phyloP scores from a whole-genome alignment of 2,888 invertebrate species.

The Caenorhabditis sp. region DNA sequence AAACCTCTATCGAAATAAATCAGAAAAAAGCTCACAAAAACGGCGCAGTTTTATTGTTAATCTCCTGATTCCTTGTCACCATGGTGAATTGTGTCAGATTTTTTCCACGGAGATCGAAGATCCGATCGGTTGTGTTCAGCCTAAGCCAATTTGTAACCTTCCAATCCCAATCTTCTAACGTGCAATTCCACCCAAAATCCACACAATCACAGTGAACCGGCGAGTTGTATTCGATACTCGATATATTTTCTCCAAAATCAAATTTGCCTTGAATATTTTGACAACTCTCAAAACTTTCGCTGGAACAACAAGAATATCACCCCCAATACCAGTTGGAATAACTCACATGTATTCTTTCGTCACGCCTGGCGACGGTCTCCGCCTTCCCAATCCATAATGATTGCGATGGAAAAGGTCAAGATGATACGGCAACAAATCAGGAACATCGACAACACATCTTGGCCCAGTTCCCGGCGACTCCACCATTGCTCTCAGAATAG shows the following conservation, averaged over 20 bases:
- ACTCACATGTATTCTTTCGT: constrained; percentile 21
- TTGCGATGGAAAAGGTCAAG: constrained; percentile 18
- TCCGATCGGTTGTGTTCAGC: constrained; percentile 59
- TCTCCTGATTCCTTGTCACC: constrained; percentile 39
- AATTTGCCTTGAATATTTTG: constrained; percentile 19
- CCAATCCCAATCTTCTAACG: constrained; percentile 57
- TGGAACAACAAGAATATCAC: not conserved
- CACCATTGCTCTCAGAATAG: constrained; percentile 17
- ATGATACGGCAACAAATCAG: constrained; percentile 1
- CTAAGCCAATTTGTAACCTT: constrained; percentile 29
- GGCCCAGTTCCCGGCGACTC: constrained; percentile 34
- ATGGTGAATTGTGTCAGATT: constrained; percentile 62
- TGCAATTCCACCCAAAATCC: constrained; percentile 61
- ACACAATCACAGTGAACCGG: constrained; percentile 51
- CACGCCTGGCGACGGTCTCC: constrained; percentile 18
- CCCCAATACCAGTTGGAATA: not conserved
- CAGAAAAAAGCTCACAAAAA: constrained; percentile 34
- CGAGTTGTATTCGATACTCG: constrained; percentile 48
- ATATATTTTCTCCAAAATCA: constrained; percentile 20
- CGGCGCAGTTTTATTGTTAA: constrained; percentile 21
- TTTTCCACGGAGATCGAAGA: constrained; percentile 52
- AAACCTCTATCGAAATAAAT: too few species aligned
- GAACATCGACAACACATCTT: constrained; percentile 17
- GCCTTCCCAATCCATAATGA: constrained; percentile 29
- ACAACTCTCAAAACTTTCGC: constrained; percentile 21